phyloP scores from a whole-genome alignment of 2,888 invertebrate species.

The Clunio marinus region DNA sequence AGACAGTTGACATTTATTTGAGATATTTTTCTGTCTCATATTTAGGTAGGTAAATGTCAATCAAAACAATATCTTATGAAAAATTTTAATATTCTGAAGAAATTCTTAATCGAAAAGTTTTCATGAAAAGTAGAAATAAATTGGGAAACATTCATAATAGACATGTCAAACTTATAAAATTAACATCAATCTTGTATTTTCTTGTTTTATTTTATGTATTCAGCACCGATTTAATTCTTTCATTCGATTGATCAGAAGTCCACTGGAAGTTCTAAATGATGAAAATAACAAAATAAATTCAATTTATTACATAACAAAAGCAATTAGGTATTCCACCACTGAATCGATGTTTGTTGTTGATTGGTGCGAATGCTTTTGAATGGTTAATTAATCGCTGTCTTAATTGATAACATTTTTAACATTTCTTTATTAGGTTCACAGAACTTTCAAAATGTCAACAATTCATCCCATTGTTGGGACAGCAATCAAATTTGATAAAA shows the following conservation, averaged over 20 bases:
- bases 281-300: conserved; percentile 71
- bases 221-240: too few species aligned
- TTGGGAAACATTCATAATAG: too few species aligned
- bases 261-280: conserved; percentile 68
- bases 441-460: conserved; percentile 61
- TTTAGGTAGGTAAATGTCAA: too few species aligned
- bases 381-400: conserved; percentile 60
- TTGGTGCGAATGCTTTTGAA: conserved; percentile 75
- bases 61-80: too few species aligned
- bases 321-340: conserved; percentile 87
- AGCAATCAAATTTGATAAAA: conserved; percentile 50
- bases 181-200: too few species aligned
- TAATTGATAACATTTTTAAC: conserved; percentile 30
- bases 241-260: conserved; percentile 75
- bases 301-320: conserved; percentile 86
- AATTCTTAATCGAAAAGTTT: too few species aligned
- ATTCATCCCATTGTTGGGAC: conserved; percentile 49
- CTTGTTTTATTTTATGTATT: too few species aligned
- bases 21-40: too few species aligned
- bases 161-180: too few species aligned
- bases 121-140: too few species aligned
- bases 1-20: too few species aligned
- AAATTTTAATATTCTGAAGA: too few species aligned
- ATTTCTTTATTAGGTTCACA: conserved; percentile 60
- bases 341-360: conserved; percentile 77